Evolutionary conservation across 2,888 invertebrate genomes (phyloP).

Genomic region (Caenorhabditis japonica): DNA sequence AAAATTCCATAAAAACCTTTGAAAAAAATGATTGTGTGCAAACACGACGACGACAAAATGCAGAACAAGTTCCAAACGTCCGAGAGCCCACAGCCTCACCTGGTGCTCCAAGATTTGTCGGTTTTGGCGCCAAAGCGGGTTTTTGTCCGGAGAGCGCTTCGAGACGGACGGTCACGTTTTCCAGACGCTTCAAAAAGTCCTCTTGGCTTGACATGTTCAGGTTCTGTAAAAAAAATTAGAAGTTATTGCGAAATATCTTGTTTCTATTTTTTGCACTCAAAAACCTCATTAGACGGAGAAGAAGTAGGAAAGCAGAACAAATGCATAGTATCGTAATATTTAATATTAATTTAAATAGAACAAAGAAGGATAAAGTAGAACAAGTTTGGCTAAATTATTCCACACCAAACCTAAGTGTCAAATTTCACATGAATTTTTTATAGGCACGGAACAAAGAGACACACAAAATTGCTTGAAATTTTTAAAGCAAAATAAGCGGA

Average conservation of each 20-base stretch:
- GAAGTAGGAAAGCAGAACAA: slow-evolving; percentile 16
- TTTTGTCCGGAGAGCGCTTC: slow-evolving; percentile 68
- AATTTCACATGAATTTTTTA: neutral
- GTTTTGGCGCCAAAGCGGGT: slow-evolving; percentile 73
- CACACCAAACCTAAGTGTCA: no score
- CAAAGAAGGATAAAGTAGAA: no score
- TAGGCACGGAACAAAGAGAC: neutral
- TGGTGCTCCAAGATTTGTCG: slow-evolving; percentile 53
- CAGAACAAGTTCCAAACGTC: no score
- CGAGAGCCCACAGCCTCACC: no score
- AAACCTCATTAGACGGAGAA: no score
- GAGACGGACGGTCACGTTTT: slow-evolving; percentile 61
- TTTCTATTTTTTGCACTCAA: no score
- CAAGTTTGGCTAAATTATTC: neutral
- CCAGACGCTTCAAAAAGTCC: slow-evolving; percentile 51
- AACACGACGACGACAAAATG: no score
- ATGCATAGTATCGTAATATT: slow-evolving; percentile 35
- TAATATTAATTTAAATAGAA: no score
- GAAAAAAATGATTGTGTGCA: no score
- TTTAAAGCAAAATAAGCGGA: no score
- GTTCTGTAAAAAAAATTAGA: slow-evolving; percentile 22
- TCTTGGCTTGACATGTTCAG: slow-evolving; percentile 41
- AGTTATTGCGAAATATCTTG: neutral
- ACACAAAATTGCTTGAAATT: neutral
- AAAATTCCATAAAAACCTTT: no score